Percentiles rank a stretch among this genome's conserved stretches.
Conservation (phyloP, 2,113 vertebrate species). For the Halichoeres trimaculatus region DNA sequence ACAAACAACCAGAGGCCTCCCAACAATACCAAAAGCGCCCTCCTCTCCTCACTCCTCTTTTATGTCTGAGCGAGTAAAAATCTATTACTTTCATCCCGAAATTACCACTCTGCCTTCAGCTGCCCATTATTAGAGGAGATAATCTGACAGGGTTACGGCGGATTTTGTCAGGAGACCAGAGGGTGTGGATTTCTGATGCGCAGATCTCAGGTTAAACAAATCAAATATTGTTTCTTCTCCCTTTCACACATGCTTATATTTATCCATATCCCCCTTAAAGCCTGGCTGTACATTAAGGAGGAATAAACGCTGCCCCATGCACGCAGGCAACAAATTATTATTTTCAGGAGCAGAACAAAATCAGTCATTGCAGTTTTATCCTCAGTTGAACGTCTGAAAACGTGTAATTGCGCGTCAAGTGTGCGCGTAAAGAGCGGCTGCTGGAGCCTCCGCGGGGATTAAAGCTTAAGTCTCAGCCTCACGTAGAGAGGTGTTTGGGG, state of each 20-base stretch:
- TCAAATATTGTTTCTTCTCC: conserved; percentile 38
- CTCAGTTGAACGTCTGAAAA: conserved; percentile 46
- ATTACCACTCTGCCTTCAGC: conserved; percentile 37
- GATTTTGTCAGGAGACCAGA: conserved; percentile 33
- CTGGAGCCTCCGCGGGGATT: conserved; percentile 51
- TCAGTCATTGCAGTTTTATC: conserved; percentile 46
- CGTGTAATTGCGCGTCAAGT: conserved; percentile 62
- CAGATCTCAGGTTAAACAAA: conserved; percentile 14
- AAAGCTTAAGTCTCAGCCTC: conserved; percentile 54
- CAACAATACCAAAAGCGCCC: conserved; percentile 65
- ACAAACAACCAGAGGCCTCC: conserved; percentile 76
- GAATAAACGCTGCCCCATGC: background rate
- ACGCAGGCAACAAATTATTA: conserved; percentile 50
- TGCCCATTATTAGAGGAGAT: conserved; percentile 60
- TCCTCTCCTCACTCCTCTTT: conserved; percentile 57
- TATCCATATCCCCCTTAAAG: conserved; percentile 11
- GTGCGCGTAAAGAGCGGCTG: conserved; percentile 49
- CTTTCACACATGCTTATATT: conserved; percentile 42
- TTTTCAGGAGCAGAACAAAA: conserved; percentile 52
- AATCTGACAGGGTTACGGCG: conserved; percentile 36
- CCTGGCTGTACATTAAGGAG: background rate
- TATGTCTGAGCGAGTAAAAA: conserved; percentile 68
- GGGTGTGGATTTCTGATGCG: conserved; percentile 33
- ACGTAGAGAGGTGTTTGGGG: conserved; percentile 42
- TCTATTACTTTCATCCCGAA: conserved; percentile 71